Conservation (phyloP, 2,113 vertebrate species). For the Pica pica region DNA sequence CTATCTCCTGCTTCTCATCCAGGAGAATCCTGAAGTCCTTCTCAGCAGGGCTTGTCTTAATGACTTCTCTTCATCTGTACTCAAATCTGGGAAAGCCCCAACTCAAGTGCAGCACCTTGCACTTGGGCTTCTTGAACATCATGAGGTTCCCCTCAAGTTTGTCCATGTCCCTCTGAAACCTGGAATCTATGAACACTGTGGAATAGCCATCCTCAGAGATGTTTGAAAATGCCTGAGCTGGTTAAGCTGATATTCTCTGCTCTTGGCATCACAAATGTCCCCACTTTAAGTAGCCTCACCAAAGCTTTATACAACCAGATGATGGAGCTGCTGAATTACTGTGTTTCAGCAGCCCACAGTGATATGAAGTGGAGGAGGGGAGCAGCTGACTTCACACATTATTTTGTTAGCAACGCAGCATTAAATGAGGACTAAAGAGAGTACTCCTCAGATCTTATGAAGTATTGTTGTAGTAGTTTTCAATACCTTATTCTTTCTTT, state of each 20-base stretch:
- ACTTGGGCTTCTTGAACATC: not conserved
- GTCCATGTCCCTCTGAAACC: not conserved
- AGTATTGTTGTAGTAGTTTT: not conserved
- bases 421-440: not conserved
- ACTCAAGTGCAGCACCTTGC: not conserved
- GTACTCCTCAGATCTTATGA: not conserved
- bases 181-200: not conserved
- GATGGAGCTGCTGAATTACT: constrained; percentile 29
- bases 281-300: not conserved
- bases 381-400: not conserved
- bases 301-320: not conserved
- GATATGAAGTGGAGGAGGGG: not conserved
- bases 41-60: no score
- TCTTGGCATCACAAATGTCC: not conserved
- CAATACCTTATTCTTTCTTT: not conserved
- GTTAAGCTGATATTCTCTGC: not conserved
- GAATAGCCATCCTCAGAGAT: not conserved
- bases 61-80: not conserved
- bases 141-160: not conserved
- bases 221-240: not conserved
- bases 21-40: no score
- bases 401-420: not conserved
- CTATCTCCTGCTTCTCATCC: not conserved
- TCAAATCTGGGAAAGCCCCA: not conserved
- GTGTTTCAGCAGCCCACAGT: not conserved